Evolutionary conservation across 2,113 vertebrate species (phyloP), one percentile per base, ranked within the genome.

Genomic region (Ivindomyrus marchei): DNA sequence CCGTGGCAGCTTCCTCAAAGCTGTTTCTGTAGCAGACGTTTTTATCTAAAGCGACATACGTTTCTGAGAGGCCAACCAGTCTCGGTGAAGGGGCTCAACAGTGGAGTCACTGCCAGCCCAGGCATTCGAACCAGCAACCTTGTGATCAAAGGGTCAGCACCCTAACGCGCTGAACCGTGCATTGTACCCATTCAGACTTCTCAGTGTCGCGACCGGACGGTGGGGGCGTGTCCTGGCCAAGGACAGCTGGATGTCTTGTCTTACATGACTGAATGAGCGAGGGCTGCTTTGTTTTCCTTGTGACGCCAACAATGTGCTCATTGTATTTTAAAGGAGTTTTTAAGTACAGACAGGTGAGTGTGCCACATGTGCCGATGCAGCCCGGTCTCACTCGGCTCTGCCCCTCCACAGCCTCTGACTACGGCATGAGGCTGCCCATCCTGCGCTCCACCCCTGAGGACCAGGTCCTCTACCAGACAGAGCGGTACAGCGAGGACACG

Each of bases 401-500:
- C 49, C 36, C 10, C 15, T 53, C 15, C 66, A 0, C 88, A 99
- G 98, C 98, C 13, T 99, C 98, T 49, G 98, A 99, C 95, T 99
- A 99, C 3, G 98, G 98, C 11, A 95, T 98, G 96, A 98, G 98
- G 36, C 94, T 99, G 92, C 98, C 98, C 0, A 99, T 99, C 91
- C 94, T 99, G 91, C 96, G 98, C 50, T 98, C 98, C 92, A 99
- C 96, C 24, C 97, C 96, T 0, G 98, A 99, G 53, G 98, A 99
- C 93, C 98, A 99, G 95, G 95, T 99, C 88, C 96, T 99, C 1
- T 99, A 99, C 93, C 98, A 99, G 94, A 99, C 98, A 0, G 98
- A 99, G 92, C 97, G 98, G 86, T 99, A 99, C 95, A 99, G 98
- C 0, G 98, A 99, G 93, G 98, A 99, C 92, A 98, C 97, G 5